Evolutionary conservation across 2,888 invertebrate genomes (phyloP), one percentile per base, ranked within the genome.

Genomic region (Eupithecia subumbrata): DNA sequence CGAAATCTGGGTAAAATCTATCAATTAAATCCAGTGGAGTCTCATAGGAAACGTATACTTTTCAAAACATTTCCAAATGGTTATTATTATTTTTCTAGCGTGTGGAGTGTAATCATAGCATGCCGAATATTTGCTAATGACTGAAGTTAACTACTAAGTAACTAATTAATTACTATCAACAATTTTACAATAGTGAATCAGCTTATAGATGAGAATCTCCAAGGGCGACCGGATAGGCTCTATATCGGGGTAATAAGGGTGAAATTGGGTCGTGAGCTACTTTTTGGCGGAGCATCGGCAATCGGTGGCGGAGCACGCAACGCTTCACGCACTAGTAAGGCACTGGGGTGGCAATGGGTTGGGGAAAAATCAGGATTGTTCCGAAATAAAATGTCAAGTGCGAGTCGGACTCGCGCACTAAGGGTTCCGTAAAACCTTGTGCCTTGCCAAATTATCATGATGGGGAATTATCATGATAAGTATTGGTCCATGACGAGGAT

Each of bases 321-420:
- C 69, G 80, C 84, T 86, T 89, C 87, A 86, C 82, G 91, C 91
- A 90, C 91, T 90, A 89, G 85, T 90, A 89, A 90, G 82, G 82
- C 76, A 72, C 67, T 84, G 85, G 81, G 79, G 84, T 87, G 81
- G 79, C 88, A 79, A 86, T 76, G 34, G 52, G 72, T 71, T 43
- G 11, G 30, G 70, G 73, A 74, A 79, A 80, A 71, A 18, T 5
- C 3, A 7, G 60, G 52, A 56, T n/a, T n/a, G n/a, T n/a, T n/a
- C n/a, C n/a, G n/a, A n/a, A n/a, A n/a, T n/a, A n/a, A n/a, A n/a
- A n/a, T n/a, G n/a, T n/a, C n/a, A n/a, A n/a, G n/a, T n/a, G n/a
- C n/a, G n/a, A n/a, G n/a, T n/a, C n/a, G n/a, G n/a, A n/a, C n/a
- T n/a, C n/a, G n/a, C n/a, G n/a, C n/a, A n/a, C n/a, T n/a, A n/a